Base-by-base conservation (phyloP, 2,888 invertebrate genomes). In the Conchocele bisecta region DNA sequence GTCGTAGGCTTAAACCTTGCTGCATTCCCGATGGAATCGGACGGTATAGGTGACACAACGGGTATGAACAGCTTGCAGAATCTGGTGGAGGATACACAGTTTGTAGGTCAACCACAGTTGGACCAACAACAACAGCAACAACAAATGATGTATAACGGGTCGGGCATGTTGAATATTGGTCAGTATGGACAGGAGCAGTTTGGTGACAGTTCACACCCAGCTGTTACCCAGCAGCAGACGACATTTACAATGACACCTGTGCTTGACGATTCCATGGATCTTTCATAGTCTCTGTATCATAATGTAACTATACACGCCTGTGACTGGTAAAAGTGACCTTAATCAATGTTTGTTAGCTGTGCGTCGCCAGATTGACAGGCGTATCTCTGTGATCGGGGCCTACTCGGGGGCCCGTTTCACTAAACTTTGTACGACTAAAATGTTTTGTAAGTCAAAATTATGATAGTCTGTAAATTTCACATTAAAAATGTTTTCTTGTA, bases 221-320 rank as follows among this genome's bases (percentile, higher is more conserved):
- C 33, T 13, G 31, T 50, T 0, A n/a, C 46, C n/a, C 67, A 67
- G n/a, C 51, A 51, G 56, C 70, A 70, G 29, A 31, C 59, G 48
- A 17, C 65, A 54, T 70, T 60, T 28, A 64, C 44, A 41, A 54
- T 64, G 58, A 51, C 58, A 4, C 17, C 41, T 35, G 20, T 48
- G 28, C 44, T 54, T 9, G 60, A 65, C 22, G 22, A 51, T 5
- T 54, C 69, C n/a, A 71, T 71, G 71, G 71, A 71, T 42, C 60
- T 71, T 41, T 71, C 71, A 41, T 71, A 66, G 51, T n/a, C n/a
- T n/a, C n/a, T n/a, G n/a, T n/a, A n/a, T n/a, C n/a, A n/a, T n/a
- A n/a, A n/a, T n/a, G n/a, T n/a, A n/a, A n/a, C n/a, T n/a, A n/a
- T n/a, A n/a, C n/a, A n/a, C n/a, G n/a, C n/a, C n/a, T n/a, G n/a